Evolutionary conservation across 2,113 vertebrate species (phyloP).

Genomic region (Oncorhynchus gorbuscha): DNA sequence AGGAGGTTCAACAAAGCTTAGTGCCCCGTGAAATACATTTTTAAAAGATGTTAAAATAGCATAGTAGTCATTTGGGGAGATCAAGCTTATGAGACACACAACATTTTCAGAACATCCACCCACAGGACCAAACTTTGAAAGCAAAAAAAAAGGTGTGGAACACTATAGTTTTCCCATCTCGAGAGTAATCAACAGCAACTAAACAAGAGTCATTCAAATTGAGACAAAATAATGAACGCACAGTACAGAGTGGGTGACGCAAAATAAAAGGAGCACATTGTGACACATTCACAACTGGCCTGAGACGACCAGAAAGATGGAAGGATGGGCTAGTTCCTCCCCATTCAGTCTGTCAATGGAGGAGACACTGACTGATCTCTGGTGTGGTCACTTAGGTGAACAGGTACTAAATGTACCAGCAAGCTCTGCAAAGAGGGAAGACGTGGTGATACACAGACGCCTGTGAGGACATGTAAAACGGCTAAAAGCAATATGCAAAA

Average conservation of each 20-base stretch:
- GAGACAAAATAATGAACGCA: constrained; percentile 38
- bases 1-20: constrained; percentile 16
- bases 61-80: constrained; percentile 14
- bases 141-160: constrained; percentile 7
- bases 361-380: too few species aligned
- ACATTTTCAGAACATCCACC: constrained; percentile 21
- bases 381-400: neutral
- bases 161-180: constrained; percentile 37
- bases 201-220: constrained; percentile 39
- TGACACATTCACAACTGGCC: neutral
- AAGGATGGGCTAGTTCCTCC: neutral
- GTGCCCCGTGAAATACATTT: constrained; percentile 28
- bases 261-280: constrained; percentile 41
- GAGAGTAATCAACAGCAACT: constrained; percentile 40
- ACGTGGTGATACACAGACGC: neutral
- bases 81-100: constrained; percentile 28
- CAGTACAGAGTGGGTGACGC: constrained; percentile 55
- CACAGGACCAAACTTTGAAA: constrained; percentile 13
- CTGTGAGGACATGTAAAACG: neutral
- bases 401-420: neutral
- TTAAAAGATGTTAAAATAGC: neutral
- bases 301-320: neutral
- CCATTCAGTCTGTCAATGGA: neutral
- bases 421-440: neutral
- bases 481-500: neutral